Percentiles rank a stretch among this genome's conserved stretches.
Evolutionary conservation across 2,888 invertebrate species (phyloP).

Genomic region (Xestia sexstrigata): DNA sequence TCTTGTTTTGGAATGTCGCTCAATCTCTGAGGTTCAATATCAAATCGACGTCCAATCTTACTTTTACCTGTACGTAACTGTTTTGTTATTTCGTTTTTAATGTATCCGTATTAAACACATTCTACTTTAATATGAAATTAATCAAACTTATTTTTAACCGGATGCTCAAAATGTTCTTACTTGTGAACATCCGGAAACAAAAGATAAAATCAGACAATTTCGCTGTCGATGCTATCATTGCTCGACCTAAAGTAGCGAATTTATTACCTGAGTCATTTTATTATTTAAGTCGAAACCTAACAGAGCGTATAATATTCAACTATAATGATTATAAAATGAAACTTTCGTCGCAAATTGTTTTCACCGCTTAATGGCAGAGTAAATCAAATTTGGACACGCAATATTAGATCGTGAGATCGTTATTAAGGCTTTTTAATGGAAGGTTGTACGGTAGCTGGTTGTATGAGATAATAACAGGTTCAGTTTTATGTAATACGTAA

Average conservation of each 20-base stretch:
- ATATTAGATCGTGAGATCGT: constrained; percentile 60
- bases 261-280: constrained; percentile 37
- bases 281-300: constrained; percentile 50
- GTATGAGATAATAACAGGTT: constrained; percentile 28
- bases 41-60: neutral
- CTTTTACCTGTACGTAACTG: neutral
- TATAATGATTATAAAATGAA: constrained; percentile 64
- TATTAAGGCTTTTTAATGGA: constrained; percentile 48
- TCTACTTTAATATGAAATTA: neutral
- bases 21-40: neutral
- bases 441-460: constrained; percentile 27
- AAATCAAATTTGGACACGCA: constrained; percentile 54
- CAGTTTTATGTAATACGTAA: constrained; percentile 33
- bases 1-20: neutral
- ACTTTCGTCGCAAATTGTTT: constrained; percentile 66
- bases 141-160: neutral
- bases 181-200: constrained; percentile 24
- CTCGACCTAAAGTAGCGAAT: constrained; percentile 20
- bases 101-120: neutral
- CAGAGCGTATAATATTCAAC: constrained; percentile 58
- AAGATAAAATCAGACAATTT: constrained; percentile 23
- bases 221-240: constrained; percentile 1
- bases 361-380: constrained; percentile 47
- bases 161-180: constrained; percentile 5
- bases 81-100: neutral